Evolutionary conservation across 2,888 invertebrate species (phyloP).

Genomic region (Deroplatys truncata): DNA sequence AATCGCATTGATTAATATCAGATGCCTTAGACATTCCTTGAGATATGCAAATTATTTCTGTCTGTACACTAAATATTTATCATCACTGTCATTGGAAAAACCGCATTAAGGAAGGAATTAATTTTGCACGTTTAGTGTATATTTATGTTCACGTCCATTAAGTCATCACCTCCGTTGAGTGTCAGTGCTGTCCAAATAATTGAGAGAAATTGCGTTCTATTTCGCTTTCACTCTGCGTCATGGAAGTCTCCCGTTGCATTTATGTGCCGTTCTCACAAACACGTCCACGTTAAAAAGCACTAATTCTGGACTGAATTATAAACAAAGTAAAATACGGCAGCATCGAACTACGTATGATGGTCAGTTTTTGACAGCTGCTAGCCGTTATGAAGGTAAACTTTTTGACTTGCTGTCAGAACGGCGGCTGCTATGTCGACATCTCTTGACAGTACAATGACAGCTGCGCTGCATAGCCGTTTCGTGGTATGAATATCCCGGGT

Average conservation of each 20-base stretch:
- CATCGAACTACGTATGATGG: background rate
- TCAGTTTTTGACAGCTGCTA: background rate
- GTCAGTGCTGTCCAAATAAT: background rate
- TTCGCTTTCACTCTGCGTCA: background rate
- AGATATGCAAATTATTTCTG: no score
- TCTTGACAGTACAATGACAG: background rate
- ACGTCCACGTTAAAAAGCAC: background rate
- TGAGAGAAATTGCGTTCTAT: background rate
- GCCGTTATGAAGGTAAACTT: background rate
- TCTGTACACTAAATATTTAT: no score
- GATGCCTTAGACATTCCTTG: no score
- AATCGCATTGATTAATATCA: no score
- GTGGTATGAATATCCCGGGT: background rate
- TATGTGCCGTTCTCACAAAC: no score
- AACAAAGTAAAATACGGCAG: background rate
- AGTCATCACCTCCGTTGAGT: background rate
- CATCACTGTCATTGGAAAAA: no score
- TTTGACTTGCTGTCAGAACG: background rate
- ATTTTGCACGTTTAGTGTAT: background rate
- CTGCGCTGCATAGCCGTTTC: background rate
- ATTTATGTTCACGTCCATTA: background rate
- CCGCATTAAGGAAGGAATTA: no score
- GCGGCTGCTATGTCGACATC: background rate
- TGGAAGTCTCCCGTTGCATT: background rate
- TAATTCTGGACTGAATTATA: background rate